phyloP scores from a whole-genome alignment of 2,888 invertebrate species.

The Lydus trimaculatus region DNA sequence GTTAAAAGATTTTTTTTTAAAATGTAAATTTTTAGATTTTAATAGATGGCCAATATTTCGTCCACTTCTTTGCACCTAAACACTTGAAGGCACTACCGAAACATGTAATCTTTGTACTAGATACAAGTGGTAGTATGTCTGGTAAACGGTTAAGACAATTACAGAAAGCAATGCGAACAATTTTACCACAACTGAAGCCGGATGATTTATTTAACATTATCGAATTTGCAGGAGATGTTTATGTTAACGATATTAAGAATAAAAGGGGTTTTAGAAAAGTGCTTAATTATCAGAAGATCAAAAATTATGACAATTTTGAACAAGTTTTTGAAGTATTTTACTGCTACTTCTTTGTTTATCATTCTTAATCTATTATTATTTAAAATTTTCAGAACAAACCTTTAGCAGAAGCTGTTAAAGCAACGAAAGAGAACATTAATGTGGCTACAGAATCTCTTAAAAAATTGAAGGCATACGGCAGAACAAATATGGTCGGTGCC shows the following conservation, averaged over 20 bases:
- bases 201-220: conserved; percentile 74
- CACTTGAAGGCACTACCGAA: conserved; percentile 68
- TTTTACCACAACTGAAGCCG: conserved; percentile 68
- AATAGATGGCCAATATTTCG: conserved; percentile 73
- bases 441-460: conserved; percentile 67
- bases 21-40: conserved; percentile 53
- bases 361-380: no score
- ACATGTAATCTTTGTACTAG: conserved; percentile 74
- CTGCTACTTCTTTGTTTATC: no score
- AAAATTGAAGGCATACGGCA: conserved; percentile 65
- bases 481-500: conserved; percentile 74
- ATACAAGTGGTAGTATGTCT: conserved; percentile 76
- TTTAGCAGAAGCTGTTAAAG: conserved; percentile 64
- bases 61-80: conserved; percentile 73
- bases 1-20: neutral
- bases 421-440: conserved; percentile 66
- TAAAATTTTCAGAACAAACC: conserved; percentile 38
- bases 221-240: conserved; percentile 66
- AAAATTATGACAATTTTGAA: neutral
- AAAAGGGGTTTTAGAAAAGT: conserved; percentile 37
- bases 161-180: conserved; percentile 71
- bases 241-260: conserved; percentile 65
- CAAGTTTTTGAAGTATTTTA: neutral
- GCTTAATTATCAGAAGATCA: no score
- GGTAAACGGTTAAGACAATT: conserved; percentile 71